Percentiles rank a stretch among this genome's conserved stretches.
Evolutionary conservation across 2,888 invertebrate genomes (phyloP).

Genomic region (Gastrophysa polygoni): DNA sequence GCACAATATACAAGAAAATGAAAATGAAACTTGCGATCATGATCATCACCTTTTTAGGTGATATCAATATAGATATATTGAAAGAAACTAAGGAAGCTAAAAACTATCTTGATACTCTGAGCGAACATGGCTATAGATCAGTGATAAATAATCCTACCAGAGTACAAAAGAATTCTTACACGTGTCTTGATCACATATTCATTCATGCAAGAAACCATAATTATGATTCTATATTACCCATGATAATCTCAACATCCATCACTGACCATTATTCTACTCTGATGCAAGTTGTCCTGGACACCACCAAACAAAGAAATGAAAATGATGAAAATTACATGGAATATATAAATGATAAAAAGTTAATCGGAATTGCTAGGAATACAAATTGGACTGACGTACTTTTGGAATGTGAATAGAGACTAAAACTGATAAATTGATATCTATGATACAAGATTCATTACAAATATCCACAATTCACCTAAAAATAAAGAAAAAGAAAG

Average conservation of each 20-base stretch:
- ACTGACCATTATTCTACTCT: not conserved
- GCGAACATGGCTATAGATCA: not conserved
- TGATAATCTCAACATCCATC: not conserved
- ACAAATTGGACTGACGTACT: not conserved
- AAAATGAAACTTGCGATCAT: too few species aligned
- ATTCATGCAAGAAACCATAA: not conserved
- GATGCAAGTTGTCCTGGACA: not conserved
- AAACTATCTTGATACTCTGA: not conserved
- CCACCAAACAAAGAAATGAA: not conserved
- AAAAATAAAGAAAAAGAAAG: too few species aligned
- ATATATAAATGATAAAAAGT: not conserved
- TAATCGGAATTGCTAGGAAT: not conserved
- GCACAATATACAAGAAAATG: too few species aligned
- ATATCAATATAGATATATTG: not conserved
- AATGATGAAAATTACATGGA: not conserved
- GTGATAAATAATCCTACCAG: conserved; percentile 8
- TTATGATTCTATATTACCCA: not conserved
- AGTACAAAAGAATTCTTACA: not conserved
- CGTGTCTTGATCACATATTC: conserved; percentile 6
- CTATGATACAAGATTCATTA: too few species aligned
- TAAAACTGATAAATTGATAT: too few species aligned
- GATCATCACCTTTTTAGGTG: too few species aligned
- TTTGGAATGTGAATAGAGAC: too few species aligned
- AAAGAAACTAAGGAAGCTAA: not conserved
- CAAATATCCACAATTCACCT: too few species aligned